A percentile compares a stretch with the other conserved stretches of the same genome.
Evolutionary conservation across 2,888 invertebrate genomes (phyloP).

Genomic region (Platycheirus albimanus): DNA sequence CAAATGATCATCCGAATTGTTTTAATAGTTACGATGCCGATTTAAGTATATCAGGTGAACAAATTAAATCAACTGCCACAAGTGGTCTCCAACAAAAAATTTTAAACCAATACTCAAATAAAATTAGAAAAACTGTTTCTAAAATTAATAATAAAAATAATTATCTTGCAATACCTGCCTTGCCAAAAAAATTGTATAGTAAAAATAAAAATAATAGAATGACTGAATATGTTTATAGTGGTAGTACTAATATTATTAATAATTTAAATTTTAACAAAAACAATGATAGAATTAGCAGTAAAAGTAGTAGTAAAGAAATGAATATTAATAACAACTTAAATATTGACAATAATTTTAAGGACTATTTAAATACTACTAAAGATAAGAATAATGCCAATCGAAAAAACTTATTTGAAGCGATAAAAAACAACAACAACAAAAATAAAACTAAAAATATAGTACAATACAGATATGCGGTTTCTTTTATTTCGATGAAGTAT

Average conservation of each 20-base stretch:
- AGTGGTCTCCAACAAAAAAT: slow-evolving; percentile 75
- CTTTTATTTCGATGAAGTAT: slow-evolving; percentile 67
- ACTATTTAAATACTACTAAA: slow-evolving; percentile 78
- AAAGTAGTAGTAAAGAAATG: slow-evolving; percentile 42
- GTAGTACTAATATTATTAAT: slow-evolving; percentile 68
- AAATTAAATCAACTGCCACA: slow-evolving; percentile 66
- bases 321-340: slow-evolving; percentile 65
- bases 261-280: slow-evolving; percentile 71
- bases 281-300: slow-evolving; percentile 46
- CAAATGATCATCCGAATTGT: slow-evolving; percentile 57
- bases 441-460: slow-evolving; percentile 82
- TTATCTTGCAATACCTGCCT: slow-evolving; percentile 82
- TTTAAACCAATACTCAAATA: slow-evolving; percentile 82
- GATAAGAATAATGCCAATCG: slow-evolving; percentile 75
- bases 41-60: slow-evolving; percentile 31
- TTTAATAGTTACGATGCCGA: slow-evolving; percentile 55
- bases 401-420: slow-evolving; percentile 75
- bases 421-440: slow-evolving; percentile 80
- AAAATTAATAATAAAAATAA: slow-evolving; percentile 74
- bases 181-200: slow-evolving; percentile 82
- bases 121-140: slow-evolving; percentile 77
- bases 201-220: slow-evolving; percentile 77
- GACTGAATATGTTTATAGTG: slow-evolving; percentile 74
- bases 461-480: slow-evolving; percentile 82
- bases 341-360: slow-evolving; percentile 80